Conservation (phyloP, 2,888 invertebrate species). For the Acanthacorydalis orientalis region DNA sequence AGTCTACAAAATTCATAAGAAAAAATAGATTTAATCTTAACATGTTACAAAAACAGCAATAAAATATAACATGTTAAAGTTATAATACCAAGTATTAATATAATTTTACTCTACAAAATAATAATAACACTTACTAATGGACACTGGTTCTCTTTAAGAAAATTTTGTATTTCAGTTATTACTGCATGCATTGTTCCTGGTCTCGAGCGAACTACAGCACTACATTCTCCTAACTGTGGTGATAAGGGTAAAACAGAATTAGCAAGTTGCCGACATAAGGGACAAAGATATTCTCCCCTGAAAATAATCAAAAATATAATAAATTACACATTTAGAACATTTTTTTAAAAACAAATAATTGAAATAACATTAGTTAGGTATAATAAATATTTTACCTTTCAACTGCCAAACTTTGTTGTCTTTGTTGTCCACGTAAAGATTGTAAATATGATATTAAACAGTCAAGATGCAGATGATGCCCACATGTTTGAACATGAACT, state of each 20-base stretch:
- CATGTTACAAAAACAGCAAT: neutral
- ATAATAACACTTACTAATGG: conserved; percentile 35
- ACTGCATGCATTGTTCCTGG: conserved; percentile 31
- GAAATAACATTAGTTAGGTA: too few relatives aligned
- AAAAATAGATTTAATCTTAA: too few relatives aligned
- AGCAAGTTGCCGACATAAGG: conserved; percentile 81
- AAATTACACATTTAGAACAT: neutral
- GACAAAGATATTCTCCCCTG: conserved; percentile 84
- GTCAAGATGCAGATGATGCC: conserved; percentile 89
- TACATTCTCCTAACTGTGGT: conserved; percentile 48
- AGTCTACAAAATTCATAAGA: too few relatives aligned
- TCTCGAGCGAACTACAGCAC: conserved; percentile 43
- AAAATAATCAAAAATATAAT: conserved; percentile 13
- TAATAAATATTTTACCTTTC: conserved; percentile 35
- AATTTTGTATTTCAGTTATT: conserved; percentile 32
- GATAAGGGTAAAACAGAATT: conserved; percentile 79
- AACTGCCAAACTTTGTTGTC: conserved; percentile 53
- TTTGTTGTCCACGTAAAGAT: conserved; percentile 62
- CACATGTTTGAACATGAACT: conserved; percentile 87
- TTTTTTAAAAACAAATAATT: neutral
- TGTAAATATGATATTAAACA: conserved; percentile 84
- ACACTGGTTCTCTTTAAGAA: conserved; percentile 49
- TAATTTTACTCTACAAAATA: conserved; percentile 1
- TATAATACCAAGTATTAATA: conserved; percentile 3
- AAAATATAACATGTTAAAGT: neutral